These are phyloP conservation scores for Lycodopsis pacificus DNA, from an alignment of 2,797 vertebrate genomes.

Conservation along the genomic window DNA sequence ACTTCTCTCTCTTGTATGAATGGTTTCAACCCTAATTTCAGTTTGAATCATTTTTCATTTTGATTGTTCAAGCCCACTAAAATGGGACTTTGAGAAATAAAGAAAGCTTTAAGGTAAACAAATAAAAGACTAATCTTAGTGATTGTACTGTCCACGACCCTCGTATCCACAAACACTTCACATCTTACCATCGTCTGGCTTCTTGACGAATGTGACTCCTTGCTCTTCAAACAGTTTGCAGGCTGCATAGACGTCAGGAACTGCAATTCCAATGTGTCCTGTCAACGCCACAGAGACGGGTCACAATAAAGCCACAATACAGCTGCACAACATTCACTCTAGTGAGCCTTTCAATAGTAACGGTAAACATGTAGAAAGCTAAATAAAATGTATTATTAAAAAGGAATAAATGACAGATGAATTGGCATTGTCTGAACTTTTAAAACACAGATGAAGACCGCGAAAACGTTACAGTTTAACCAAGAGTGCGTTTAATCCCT, in stretches of 20 bases:
- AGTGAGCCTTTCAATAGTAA: neutral
- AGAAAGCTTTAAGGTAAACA: neutral
- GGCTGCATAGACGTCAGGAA: conserved; percentile 92
- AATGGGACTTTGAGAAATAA: neutral
- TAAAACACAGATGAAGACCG: neutral
- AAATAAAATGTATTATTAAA: too few species aligned
- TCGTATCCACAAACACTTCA: neutral
- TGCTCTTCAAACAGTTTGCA: conserved; percentile 96
- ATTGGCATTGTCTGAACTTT: neutral
- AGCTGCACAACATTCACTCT: neutral
- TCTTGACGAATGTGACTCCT: conserved; percentile 97
- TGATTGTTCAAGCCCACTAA: neutral
- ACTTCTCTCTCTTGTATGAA: neutral
- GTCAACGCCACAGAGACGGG: conserved; percentile 24
- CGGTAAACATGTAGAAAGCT: neutral
- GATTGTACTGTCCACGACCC: neutral
- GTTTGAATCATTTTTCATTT: neutral
- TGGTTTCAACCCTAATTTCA: neutral
- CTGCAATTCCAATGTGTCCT: conserved; percentile 98
- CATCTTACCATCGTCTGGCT: conserved; percentile 92
- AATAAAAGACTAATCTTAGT: too few species aligned
- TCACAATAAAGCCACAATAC: neutral
- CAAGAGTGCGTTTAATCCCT: neutral
- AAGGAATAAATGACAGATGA: neutral
- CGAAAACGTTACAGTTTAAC: neutral